These are phyloP conservation scores for Rhyacophila evoluta DNA, from an alignment of 2,888 invertebrate species.

Conservation along the genomic window DNA sequence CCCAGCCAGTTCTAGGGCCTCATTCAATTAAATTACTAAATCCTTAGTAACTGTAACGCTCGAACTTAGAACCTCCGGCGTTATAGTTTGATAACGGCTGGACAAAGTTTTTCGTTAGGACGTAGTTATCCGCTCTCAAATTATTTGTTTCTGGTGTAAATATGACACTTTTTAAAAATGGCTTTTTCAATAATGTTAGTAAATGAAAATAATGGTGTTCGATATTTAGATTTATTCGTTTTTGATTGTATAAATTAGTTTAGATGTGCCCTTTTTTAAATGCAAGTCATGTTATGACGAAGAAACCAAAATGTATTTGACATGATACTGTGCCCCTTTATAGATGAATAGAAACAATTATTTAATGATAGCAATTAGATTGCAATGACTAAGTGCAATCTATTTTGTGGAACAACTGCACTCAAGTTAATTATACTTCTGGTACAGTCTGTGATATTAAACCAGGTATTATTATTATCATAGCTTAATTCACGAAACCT, in stretches of 20 bases:
- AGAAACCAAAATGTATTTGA: background rate
- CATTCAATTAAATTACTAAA: no score
- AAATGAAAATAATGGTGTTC: no score
- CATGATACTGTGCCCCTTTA: background rate
- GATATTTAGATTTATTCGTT: background rate
- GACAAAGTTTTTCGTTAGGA: no score
- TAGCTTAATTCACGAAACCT: background rate
- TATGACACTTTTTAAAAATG: no score
- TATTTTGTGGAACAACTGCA: constrained; percentile 31
- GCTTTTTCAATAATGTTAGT: no score
- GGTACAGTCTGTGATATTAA: constrained; percentile 13
- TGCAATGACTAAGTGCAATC: constrained; percentile 41
- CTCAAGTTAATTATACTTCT: constrained; percentile 36
- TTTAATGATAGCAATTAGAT: constrained; percentile 51
- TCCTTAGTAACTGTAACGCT: no score
- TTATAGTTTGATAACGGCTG: no score
- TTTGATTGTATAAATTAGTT: background rate
- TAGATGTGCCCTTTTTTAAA: constrained; percentile 45
- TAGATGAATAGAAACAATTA: constrained; percentile 34
- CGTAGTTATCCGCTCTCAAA: no score
- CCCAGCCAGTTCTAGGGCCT: no score
- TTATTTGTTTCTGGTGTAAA: no score
- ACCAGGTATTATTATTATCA: background rate
- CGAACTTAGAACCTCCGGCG: no score
- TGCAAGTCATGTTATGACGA: background rate